Percentiles rank a stretch among this genome's conserved stretches.
Conservation (phyloP, 2,888 invertebrate species). For the Ectropis crepuscularia region DNA sequence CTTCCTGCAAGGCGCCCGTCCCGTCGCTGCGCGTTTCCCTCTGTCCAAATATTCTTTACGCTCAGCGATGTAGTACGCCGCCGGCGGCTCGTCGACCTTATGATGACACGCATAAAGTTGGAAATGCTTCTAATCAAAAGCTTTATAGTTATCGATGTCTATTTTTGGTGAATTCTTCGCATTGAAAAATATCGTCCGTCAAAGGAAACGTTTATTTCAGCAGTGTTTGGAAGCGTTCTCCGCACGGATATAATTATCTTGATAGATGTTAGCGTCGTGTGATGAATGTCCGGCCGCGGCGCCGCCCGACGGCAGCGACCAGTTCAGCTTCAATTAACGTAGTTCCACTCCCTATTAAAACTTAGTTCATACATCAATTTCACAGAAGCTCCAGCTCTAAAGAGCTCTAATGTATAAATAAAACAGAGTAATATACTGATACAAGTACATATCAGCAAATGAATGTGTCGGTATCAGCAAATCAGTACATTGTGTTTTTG, state of each 20-base stretch:
- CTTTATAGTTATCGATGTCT: slow-evolving; percentile 14
- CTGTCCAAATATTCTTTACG: slow-evolving; percentile 45
- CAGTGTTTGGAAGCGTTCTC: slow-evolving; percentile 21
- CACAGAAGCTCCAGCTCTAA: background rate
- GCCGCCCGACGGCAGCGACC: background rate
- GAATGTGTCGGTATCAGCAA: too few relatives aligned
- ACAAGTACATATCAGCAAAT: too few relatives aligned
- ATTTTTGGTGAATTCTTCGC: slow-evolving; percentile 21
- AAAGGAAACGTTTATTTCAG: slow-evolving; percentile 29
- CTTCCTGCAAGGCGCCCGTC: slow-evolving; percentile 61
- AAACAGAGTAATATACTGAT: too few relatives aligned
- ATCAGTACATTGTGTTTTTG: too few relatives aligned
- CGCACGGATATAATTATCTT: slow-evolving; percentile 22
- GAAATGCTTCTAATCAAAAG: slow-evolving; percentile 1
- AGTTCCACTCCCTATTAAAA: slow-evolving; percentile 23
- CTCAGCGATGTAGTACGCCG: slow-evolving; percentile 7
- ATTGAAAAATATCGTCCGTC: slow-evolving; percentile 31
- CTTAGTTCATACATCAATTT: slow-evolving; percentile 28
- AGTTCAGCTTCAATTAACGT: slow-evolving; percentile 27
- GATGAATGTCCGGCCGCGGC: slow-evolving; percentile 7
- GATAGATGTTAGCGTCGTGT: slow-evolving; percentile 25
- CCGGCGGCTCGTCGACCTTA: slow-evolving; percentile 4
- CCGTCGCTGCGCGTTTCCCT: slow-evolving; percentile 55
- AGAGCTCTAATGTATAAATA: slow-evolving; percentile 1
- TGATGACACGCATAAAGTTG: slow-evolving; percentile 11